These are phyloP conservation scores for Tetrapedia diversipes DNA, from an alignment of 2,888 invertebrate species.

Conservation along the genomic window DNA sequence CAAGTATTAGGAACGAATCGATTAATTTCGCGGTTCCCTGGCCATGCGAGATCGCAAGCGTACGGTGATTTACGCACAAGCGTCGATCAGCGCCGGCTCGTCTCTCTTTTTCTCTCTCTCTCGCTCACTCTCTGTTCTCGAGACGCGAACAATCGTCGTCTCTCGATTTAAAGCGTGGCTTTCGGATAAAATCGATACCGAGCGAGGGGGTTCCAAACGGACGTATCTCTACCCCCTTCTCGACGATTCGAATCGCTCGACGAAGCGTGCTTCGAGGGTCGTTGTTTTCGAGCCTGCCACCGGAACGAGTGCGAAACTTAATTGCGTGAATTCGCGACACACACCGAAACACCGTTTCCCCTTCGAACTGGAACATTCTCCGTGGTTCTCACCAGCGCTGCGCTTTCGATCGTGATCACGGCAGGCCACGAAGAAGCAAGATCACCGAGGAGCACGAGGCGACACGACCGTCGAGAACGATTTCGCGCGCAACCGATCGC, in stretches of 20 bases:
- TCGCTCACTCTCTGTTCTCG: too few species aligned
- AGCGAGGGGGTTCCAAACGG: background rate
- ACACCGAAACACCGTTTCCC: background rate
- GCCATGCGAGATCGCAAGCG: constrained; percentile 5
- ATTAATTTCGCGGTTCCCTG: background rate
- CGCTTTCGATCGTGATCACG: background rate
- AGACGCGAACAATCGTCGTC: background rate
- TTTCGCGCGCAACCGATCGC: constrained; percentile 4
- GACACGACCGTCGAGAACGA: background rate
- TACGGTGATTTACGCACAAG: constrained; percentile 1
- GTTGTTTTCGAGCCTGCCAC: background rate
- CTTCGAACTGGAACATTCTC: background rate
- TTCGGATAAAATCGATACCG: constrained; percentile 18
- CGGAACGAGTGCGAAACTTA: constrained; percentile 1
- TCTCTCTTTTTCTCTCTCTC: too few species aligned
- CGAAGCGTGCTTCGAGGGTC: background rate
- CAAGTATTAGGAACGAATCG: constrained; percentile 5
- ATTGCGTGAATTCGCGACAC: constrained; percentile 39
- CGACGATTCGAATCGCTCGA: background rate
- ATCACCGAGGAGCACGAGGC: too few species aligned
- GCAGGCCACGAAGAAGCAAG: too few species aligned
- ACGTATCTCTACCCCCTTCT: background rate
- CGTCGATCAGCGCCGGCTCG: background rate
- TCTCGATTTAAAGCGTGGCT: constrained; percentile 1
- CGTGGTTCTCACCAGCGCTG: too few species aligned